phyloP scores from a whole-genome alignment of 2,888 invertebrate species.

The Agriopis aurantiaria region DNA sequence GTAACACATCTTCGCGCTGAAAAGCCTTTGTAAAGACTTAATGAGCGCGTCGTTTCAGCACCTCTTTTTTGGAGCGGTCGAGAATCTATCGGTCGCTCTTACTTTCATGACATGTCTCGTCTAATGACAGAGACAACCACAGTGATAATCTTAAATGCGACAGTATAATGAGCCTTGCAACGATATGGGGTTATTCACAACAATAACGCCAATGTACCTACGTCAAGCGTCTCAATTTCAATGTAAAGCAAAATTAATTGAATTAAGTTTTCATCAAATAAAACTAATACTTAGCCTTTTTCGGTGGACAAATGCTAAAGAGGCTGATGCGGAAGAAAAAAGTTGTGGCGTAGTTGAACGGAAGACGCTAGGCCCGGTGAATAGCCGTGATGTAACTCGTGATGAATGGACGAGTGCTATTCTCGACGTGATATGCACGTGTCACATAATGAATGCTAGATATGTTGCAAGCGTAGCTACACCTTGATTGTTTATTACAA shows the following conservation, averaged over 20 bases:
- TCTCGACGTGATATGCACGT: conserved; percentile 16
- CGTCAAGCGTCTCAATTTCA: no score
- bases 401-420: conserved; percentile 42
- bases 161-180: no score
- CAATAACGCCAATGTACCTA: no score
- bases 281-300: no score
- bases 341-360: conserved; percentile 1
- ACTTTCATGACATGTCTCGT: not conserved
- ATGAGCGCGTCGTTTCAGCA: not conserved
- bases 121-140: no score
- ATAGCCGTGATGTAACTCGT: conserved; percentile 39
- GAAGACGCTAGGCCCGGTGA: conserved; percentile 15
- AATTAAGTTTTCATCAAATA: no score
- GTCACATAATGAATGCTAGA: not conserved
- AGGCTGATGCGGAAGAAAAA: no score
- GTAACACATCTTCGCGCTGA: not conserved
- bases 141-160: no score
- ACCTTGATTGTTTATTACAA: not conserved
- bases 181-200: no score
- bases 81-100: not conserved
- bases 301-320: no score
- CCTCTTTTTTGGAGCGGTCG: not conserved
- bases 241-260: no score
- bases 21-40: not conserved
- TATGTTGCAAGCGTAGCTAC: not conserved